A percentile compares a stretch with the other conserved stretches of the same genome.
phyloP scores from a whole-genome alignment of 2,797 vertebrate species.

The Enteromius argenteus region DNA sequence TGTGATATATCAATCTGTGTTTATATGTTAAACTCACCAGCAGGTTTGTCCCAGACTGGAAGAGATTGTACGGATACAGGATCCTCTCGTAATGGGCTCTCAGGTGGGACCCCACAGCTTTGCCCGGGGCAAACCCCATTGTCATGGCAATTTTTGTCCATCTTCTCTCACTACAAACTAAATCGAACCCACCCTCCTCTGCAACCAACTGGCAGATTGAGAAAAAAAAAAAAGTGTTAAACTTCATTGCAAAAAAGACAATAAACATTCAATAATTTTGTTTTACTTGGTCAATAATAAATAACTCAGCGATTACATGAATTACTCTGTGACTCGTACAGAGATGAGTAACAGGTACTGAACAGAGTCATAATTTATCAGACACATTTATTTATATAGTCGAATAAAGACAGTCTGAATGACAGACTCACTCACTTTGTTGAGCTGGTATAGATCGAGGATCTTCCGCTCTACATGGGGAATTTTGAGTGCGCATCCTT shows the following conservation, averaged over 20 bases:
- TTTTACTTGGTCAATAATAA: constrained; percentile 7
- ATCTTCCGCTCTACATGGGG: constrained; percentile 97
- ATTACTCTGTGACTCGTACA: constrained; percentile 4
- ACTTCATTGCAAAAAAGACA: neutral
- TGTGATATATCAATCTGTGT: neutral
- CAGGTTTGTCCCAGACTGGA: constrained; percentile 90
- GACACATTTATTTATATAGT: neutral
- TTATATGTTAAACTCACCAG: constrained; percentile 82
- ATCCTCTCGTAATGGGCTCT: constrained; percentile 93
- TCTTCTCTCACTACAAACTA: constrained; percentile 91
- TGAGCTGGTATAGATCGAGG: constrained; percentile 93
- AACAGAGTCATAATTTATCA: neutral
- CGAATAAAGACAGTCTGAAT: neutral
- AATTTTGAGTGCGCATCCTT: constrained; percentile 94
- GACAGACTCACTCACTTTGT: constrained; percentile 80
- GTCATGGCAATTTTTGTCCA: constrained; percentile 96
- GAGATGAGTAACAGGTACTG: constrained; percentile 12
- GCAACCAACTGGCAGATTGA: constrained; percentile 84
- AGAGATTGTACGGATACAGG: constrained; percentile 96
- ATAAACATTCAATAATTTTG: neutral
- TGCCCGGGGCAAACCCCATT: constrained; percentile 96
- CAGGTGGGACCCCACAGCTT: constrained; percentile 96
- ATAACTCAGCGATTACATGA: neutral
- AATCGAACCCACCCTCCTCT: constrained; percentile 96
- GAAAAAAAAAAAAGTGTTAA: neutral